Conservation (phyloP, 2,888 invertebrate genomes). For the Drosophila longiperda region DNA sequence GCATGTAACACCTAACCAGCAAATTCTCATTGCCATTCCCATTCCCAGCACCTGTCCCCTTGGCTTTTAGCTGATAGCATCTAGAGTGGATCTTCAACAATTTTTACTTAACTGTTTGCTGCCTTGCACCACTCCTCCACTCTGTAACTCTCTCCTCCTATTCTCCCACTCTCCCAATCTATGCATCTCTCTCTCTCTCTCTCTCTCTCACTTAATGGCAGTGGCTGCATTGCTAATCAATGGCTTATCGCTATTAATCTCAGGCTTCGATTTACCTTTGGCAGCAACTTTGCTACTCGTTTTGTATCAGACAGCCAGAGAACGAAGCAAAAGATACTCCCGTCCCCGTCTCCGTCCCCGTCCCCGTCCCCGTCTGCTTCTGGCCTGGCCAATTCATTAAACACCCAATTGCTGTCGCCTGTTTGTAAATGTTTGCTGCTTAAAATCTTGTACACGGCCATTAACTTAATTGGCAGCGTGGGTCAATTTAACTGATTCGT, state of each 20-base stretch:
- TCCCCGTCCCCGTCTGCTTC: background rate
- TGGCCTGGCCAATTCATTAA: conserved; percentile 63
- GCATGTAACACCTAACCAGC: conserved; percentile 74
- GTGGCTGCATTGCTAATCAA: conserved; percentile 74
- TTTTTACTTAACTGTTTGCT: conserved; percentile 46
- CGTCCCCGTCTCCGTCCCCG: background rate
- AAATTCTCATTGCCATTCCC: conserved; percentile 3
- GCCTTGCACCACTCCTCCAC: conserved; percentile 7
- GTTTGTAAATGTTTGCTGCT: conserved; percentile 74
- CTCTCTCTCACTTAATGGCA: conserved; percentile 49
- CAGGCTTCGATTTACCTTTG: conserved; percentile 80
- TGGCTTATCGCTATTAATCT: conserved; percentile 82
- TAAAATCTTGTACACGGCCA: conserved; percentile 56
- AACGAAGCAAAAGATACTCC: conserved; percentile 14
- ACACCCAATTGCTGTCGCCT: conserved; percentile 78
- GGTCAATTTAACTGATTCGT: conserved; percentile 47
- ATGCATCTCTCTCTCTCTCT: conserved; percentile 7
- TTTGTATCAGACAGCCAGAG: conserved; percentile 53
- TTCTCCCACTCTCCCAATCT: background rate
- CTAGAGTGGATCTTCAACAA: conserved; percentile 69
- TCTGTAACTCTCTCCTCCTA: background rate
- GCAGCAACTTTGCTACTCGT: conserved; percentile 77
- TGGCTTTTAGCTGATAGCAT: conserved; percentile 53
- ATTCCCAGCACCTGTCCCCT: conserved; percentile 27
- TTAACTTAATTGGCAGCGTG: conserved; percentile 70